phyloP scores from a whole-genome alignment of 30 jellyfish, hydroid and myxozoan species.

The Turritopsis dohrnii region DNA sequence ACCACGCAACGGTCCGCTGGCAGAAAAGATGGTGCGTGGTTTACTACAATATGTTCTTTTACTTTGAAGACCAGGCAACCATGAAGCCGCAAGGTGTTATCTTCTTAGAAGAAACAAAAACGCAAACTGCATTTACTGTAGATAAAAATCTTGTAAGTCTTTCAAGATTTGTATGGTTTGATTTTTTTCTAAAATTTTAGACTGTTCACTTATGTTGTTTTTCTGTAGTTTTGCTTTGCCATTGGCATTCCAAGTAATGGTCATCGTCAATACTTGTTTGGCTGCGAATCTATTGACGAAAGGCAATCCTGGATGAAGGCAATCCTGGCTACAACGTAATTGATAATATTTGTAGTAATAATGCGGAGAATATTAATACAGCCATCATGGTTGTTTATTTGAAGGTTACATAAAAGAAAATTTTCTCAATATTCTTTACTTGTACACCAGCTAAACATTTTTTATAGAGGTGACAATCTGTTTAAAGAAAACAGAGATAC shows the following conservation, averaged over 20 bases:
- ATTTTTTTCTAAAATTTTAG: too few relatives aligned
- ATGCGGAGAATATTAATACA: too few relatives aligned
- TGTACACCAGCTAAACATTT: too few relatives aligned
- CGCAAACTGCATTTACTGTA: not conserved
- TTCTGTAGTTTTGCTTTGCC: constrained; percentile 57
- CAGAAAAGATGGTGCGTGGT: constrained; percentile 77
- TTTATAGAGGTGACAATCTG: constrained; percentile 4
- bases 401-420: too few relatives aligned
- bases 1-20: constrained; percentile 63
- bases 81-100: constrained; percentile 81
- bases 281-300: constrained; percentile 66
- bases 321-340: constrained; percentile 55
- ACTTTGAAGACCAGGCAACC: constrained; percentile 54
- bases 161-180: not conserved
- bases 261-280: constrained; percentile 68
- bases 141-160: constrained; percentile 23
- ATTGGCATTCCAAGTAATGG: constrained; percentile 61
- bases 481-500: not conserved
- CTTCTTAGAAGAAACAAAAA: constrained; percentile 57
- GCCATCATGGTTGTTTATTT: too few relatives aligned
- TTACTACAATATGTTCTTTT: constrained; percentile 69
- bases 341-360: too few relatives aligned
- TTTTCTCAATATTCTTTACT: too few relatives aligned
- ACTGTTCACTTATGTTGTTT: too few relatives aligned
- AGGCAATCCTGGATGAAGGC: constrained; percentile 75